Percentiles rank a stretch among this genome's conserved stretches.
Evolutionary conservation across 1,140 invertebrate genomes (phyloP).

Genomic region (Drosophila sproati): DNA sequence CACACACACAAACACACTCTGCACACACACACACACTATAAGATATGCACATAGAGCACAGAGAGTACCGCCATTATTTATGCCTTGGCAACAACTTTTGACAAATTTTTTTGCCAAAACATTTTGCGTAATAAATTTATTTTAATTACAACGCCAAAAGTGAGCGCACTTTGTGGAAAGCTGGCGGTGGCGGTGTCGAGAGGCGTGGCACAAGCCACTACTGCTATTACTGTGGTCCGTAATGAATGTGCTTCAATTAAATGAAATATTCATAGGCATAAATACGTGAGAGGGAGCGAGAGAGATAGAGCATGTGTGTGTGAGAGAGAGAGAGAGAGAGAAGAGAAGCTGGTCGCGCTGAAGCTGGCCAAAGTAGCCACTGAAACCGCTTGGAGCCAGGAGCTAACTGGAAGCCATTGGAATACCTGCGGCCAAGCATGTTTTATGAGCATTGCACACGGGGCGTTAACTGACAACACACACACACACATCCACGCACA

Average conservation of each 20-base stretch:
- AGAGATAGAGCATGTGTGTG: not conserved
- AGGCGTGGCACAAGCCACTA: not conserved
- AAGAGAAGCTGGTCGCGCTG: not conserved
- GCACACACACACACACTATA: conserved; percentile 8
- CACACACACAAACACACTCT: conserved; percentile 1
- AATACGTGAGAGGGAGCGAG: conserved; percentile 54
- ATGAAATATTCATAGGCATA: conserved; percentile 82
- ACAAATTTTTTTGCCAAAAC: conserved; percentile 81
- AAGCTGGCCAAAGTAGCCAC: not conserved
- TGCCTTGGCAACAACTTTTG: conserved; percentile 76
- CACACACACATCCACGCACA: not conserved
- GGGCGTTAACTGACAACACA: conserved; percentile 8
- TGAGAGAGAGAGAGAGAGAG: conserved; percentile 1
- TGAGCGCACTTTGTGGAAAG: conserved; percentile 22
- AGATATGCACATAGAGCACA: conserved; percentile 40
- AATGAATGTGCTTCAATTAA: conserved; percentile 83
- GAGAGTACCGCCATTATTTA: conserved; percentile 61
- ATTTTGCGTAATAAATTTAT: conserved; percentile 83
- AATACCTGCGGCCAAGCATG: conserved; percentile 63
- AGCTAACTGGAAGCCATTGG: conserved; percentile 35
- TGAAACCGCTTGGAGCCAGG: conserved; percentile 16
- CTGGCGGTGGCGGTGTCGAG: no score
- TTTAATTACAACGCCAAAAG: conserved; percentile 81
- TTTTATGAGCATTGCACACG: conserved; percentile 62
- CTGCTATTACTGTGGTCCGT: conserved; percentile 56